phyloP scores from a whole-genome alignment of 2,113 vertebrate species.

The Ceratotherium simum region DNA sequence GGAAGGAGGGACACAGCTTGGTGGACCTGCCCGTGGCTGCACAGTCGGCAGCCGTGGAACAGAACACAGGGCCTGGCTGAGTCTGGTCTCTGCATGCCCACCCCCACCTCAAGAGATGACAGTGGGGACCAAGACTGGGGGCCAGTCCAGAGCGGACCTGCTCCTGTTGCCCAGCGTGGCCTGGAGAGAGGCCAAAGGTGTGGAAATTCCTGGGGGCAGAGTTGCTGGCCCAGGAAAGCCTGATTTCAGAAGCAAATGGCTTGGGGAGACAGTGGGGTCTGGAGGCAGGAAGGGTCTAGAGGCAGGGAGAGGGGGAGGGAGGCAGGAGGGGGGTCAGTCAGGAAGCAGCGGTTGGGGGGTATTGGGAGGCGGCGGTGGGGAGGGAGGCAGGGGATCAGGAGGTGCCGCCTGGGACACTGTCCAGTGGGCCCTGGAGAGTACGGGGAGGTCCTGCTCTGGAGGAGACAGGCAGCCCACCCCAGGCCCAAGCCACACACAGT shows the following conservation, averaged over 20 bases:
- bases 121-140: not conserved
- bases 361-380: too few relatives aligned
- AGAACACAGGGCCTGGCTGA: not conserved
- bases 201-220: not conserved
- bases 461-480: not conserved
- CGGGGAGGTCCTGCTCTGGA: not conserved
- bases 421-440: not conserved
- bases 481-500: not conserved
- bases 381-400: not conserved
- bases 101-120: not conserved
- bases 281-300: not conserved
- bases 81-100: not conserved
- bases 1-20: fast-evolving
- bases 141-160: not conserved
- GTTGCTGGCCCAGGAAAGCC: not conserved
- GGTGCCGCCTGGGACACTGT: not conserved
- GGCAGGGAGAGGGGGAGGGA: too few relatives aligned
- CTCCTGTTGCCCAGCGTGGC: not conserved
- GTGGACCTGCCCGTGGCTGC: too few relatives aligned
- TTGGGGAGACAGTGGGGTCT: not conserved
- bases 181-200: not conserved
- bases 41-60: fast-evolving
- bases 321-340: too few relatives aligned
- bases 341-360: too few relatives aligned
- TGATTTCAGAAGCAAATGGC: not conserved